Percentiles rank a stretch among this genome's conserved stretches.
These are phyloP conservation scores for Montipora sp. DNA, from an alignment of 64 coral and sea anemone genomes.

Conservation along the genomic window DNA sequence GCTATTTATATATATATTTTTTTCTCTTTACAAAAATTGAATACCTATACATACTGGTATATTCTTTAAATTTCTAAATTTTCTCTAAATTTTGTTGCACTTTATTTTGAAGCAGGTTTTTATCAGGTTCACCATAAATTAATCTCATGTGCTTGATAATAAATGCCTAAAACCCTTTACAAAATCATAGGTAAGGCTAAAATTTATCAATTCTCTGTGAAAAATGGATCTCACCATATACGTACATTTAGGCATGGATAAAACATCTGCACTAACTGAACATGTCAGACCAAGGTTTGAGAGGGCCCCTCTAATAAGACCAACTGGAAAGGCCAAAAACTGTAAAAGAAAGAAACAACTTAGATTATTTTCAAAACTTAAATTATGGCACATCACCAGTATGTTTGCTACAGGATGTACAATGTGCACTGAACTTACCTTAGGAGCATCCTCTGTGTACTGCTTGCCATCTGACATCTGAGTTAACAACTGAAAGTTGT, in stretches of 20 bases:
- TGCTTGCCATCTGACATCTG: constrained; percentile 98
- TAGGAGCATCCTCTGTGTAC: constrained; percentile 84
- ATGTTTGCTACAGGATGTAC: too few species aligned
- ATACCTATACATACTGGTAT: too few species aligned
- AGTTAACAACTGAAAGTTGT: constrained; percentile 87
- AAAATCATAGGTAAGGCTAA: background rate
- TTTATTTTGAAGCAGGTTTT: too few species aligned
- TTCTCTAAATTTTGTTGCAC: too few species aligned
- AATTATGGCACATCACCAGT: too few species aligned
- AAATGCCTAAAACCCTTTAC: too few species aligned
- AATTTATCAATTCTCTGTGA: background rate
- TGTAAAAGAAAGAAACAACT: background rate
- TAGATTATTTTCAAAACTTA: background rate
- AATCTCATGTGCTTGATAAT: too few species aligned
- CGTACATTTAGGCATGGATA: constrained; percentile 95
- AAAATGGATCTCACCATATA: background rate
- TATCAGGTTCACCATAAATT: too few species aligned
- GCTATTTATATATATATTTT: too few species aligned
- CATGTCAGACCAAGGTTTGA: constrained; percentile 90
- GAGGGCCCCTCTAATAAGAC: constrained; percentile 90
- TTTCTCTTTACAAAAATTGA: too few species aligned
- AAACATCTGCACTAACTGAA: constrained; percentile 87
- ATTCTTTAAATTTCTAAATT: too few species aligned
- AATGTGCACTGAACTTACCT: constrained; percentile 47
- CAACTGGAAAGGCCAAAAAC: constrained; percentile 90